Base-by-base conservation (phyloP, 30 jellyfish, hydroid and myxozoan species). In the Hydractinia symbiolongicarpus region DNA sequence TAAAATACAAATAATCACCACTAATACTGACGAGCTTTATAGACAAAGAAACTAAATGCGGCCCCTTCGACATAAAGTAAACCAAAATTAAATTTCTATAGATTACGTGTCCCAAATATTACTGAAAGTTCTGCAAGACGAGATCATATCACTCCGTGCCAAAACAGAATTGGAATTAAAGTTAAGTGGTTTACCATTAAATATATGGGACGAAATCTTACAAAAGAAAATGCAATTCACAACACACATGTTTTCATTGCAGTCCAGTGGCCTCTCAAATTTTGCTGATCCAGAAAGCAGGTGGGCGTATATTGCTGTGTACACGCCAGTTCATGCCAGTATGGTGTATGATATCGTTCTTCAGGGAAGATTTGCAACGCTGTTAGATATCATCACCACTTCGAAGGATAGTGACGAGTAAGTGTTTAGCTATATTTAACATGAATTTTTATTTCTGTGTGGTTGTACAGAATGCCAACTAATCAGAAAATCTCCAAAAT, bases 221-320 rank as follows among this genome's bases (percentile, higher is more conserved):
- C 96, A 91, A 52, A 66, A 68, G 71, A 91, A 86, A 79, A 58
- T 91, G 77, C 87, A 86, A 77, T 70, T 85, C 56, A 91, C 98
- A 61, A 81, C 96, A 21, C 98, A 91, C 57, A 86, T 84, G 67
- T 87, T 91, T 73, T 91, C 98, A 4, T 62, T 86, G 83, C 98
- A 91, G 83, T 90, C 96, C 62, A 91, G 96, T 16, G 98, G 94
- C 66, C 66, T 86, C 50, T 87, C 98, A 61, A 88, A 91, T 61
- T 91, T 91, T 75, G 61, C 81, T 49, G 92, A 86, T 17, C 95
- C 98, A 50, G 98, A 91, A 61, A 87, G 96, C 9, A 50, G 98
- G 67, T 91, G 98, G 98, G 98, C 98, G 49, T 91, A 91, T 83
- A 83, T 84, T n/a, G 98, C 98, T 14, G 94, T 91, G 19, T 91